These are phyloP conservation scores for Heteronetta atricapilla DNA, from an alignment of 2,113 vertebrate species.

Conservation along the genomic window DNA sequence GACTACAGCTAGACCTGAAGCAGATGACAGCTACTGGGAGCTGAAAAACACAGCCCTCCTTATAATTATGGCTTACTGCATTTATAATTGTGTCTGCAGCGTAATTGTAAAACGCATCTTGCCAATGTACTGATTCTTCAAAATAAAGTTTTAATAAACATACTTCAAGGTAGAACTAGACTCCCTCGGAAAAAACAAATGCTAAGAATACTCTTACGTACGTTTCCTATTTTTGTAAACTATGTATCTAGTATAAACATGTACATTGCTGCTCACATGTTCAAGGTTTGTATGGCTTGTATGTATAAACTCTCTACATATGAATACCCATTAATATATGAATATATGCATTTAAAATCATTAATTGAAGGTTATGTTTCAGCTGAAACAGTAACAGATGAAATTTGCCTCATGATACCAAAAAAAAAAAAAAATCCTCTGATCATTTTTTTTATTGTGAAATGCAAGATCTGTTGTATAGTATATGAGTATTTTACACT, in stretches of 20 bases:
- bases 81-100: not conserved
- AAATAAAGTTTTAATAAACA: not conserved
- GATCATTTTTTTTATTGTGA: not conserved
- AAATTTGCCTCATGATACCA: not conserved
- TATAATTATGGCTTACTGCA: not conserved
- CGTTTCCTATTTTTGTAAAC: not conserved
- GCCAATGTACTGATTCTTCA: not conserved
- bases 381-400: not conserved
- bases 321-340: not conserved
- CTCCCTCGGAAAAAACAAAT: not conserved
- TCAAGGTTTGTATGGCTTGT: not conserved
- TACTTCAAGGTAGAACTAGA: not conserved
- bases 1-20: slow-evolving; percentile 28
- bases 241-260: not conserved
- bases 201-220: not conserved
- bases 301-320: not conserved
- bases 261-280: not conserved
- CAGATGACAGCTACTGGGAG: not conserved
- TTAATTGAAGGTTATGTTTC: not conserved
- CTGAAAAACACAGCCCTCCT: not conserved
- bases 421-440: not conserved
- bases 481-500: slow-evolving; percentile 18
- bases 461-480: not conserved
- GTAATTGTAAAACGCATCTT: not conserved
- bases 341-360: not conserved